phyloP scores from a whole-genome alignment of 2,797 vertebrate species.

The Rhinophrynus dorsalis region DNA sequence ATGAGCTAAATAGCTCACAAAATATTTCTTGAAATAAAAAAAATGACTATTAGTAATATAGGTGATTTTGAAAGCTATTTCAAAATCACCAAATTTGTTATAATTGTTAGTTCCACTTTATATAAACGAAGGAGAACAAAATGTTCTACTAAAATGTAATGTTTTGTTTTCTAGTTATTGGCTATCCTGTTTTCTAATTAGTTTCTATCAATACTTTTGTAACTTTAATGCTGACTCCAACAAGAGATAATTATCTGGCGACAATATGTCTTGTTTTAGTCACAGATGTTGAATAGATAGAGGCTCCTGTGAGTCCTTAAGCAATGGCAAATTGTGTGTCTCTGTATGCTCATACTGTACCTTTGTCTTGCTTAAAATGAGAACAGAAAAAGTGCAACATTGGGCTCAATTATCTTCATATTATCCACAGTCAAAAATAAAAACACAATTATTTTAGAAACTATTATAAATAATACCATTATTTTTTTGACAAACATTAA shows the following conservation, averaged over 20 bases:
- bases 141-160: too few species aligned
- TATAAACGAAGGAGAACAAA: too few species aligned
- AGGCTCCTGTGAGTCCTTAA: neutral
- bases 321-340: conserved; percentile 2
- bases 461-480: too few species aligned
- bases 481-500: too few species aligned
- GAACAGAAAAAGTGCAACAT: neutral
- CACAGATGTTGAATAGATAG: neutral
- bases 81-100: too few species aligned
- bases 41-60: too few species aligned
- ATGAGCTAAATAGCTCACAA: too few species aligned
- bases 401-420: conserved; percentile 24
- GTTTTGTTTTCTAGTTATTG: too few species aligned
- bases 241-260: too few species aligned
- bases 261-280: neutral
- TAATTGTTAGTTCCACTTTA: too few species aligned
- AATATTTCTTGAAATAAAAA: too few species aligned
- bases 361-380: conserved; percentile 22
- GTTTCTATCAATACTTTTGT: conserved; percentile 1
- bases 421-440: conserved; percentile 14
- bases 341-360: neutral
- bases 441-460: neutral
- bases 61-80: too few species aligned
- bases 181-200: neutral
- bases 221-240: conserved; percentile 5